These are phyloP conservation scores for Vollenhovia emeryi DNA, from an alignment of 1,140 invertebrate species.

Conservation along the genomic window DNA sequence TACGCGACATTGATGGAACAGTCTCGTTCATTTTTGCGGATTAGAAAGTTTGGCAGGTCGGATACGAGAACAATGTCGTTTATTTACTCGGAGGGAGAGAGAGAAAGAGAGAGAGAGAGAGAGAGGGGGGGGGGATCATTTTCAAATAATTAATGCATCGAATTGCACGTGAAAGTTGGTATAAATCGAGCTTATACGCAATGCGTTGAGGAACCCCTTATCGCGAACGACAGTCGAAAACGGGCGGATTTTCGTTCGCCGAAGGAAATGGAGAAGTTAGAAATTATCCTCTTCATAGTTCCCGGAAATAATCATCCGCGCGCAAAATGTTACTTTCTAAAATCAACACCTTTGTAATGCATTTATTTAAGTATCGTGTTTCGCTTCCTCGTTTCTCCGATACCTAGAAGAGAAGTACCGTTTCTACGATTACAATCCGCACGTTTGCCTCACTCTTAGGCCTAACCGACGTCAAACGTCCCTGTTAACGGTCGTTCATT, in stretches of 20 bases:
- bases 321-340: slow-evolving; percentile 51
- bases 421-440: slow-evolving; percentile 59
- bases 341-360: slow-evolving; percentile 55
- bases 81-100: background rate
- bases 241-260: background rate
- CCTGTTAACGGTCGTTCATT: slow-evolving; percentile 51
- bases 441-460: slow-evolving; percentile 41
- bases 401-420: slow-evolving; percentile 46
- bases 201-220: background rate
- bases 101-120: background rate
- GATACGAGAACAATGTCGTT: background rate
- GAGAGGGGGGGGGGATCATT: background rate
- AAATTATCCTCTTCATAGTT: background rate
- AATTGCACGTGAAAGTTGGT: background rate
- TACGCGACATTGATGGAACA: slow-evolving; percentile 29
- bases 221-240: background rate
- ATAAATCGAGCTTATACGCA: background rate
- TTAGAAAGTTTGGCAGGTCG: slow-evolving; percentile 20
- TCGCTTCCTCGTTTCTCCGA: slow-evolving; percentile 46
- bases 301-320: slow-evolving; percentile 40
- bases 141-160: slow-evolving; percentile 29
- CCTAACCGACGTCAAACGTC: slow-evolving; percentile 52
- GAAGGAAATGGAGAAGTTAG: background rate
- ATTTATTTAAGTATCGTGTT: slow-evolving; percentile 58
- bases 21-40: slow-evolving; percentile 14